These are phyloP conservation scores for Spilarctia lutea DNA, from an alignment of 2,888 invertebrate genomes.

Conservation along the genomic window DNA sequence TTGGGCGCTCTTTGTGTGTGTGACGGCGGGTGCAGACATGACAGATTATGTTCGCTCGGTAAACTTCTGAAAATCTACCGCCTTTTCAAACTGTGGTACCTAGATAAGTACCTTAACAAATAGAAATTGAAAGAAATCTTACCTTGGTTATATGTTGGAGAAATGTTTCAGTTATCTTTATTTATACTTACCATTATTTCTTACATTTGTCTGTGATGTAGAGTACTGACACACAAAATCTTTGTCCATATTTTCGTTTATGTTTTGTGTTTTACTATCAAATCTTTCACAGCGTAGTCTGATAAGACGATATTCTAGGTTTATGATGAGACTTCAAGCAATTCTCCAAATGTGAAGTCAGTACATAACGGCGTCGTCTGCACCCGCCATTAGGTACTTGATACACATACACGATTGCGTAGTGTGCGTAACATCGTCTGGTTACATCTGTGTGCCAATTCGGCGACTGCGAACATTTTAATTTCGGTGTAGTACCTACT, in stretches of 20 bases:
- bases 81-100: neutral
- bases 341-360: slow-evolving; percentile 5
- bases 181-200: neutral
- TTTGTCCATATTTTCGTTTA: too few relatives aligned
- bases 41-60: neutral
- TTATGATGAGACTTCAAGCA: too few relatives aligned
- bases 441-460: slow-evolving; percentile 57
- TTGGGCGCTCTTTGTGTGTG: slow-evolving; percentile 80
- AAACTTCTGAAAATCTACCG: neutral
- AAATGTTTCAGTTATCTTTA: neutral
- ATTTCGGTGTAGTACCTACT: slow-evolving; percentile 2
- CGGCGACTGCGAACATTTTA: slow-evolving; percentile 33
- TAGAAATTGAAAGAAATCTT: neutral
- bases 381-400: slow-evolving; percentile 32
- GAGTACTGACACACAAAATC: too few relatives aligned
- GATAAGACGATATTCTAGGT: neutral
- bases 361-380: slow-evolving; percentile 11
- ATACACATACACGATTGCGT: slow-evolving; percentile 23
- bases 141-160: neutral
- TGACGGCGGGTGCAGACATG: slow-evolving; percentile 52
- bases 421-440: slow-evolving; percentile 54
- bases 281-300: neutral
- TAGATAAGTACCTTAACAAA: neutral
- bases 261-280: neutral
- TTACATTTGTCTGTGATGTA: neutral